Evolutionary conservation across 2,888 invertebrate species (phyloP).

Genomic region (Mythimna vitellina): DNA sequence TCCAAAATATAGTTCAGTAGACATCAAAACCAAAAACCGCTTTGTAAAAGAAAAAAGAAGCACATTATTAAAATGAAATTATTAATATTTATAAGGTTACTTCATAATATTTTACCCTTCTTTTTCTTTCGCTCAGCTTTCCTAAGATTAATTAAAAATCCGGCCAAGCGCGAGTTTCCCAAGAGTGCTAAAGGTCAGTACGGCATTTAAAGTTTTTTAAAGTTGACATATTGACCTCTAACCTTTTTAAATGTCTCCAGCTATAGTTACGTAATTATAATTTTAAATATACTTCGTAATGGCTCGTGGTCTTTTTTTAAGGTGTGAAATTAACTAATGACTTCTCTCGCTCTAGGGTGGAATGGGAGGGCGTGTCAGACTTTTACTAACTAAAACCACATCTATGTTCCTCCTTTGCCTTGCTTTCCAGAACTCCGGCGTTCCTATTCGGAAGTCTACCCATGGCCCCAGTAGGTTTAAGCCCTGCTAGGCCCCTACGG

Average conservation of each 20-base stretch:
- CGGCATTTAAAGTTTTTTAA: conserved; percentile 41
- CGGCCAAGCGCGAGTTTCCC: conserved; percentile 49
- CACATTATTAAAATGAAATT: conserved; percentile 43
- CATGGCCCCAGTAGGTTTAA: too few species aligned
- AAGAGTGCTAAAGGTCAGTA: conserved; percentile 52
- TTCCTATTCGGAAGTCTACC: too few species aligned
- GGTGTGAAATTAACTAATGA: too few species aligned
- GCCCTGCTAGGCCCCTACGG: too few species aligned
- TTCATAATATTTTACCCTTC: conserved; percentile 31
- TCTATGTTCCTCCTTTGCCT: too few species aligned
- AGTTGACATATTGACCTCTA: conserved; percentile 50
- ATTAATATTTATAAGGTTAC: conserved; percentile 36
- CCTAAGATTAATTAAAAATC: conserved; percentile 57
- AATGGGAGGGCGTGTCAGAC: too few species aligned
- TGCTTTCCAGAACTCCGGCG: too few species aligned
- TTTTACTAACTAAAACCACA: too few species aligned
- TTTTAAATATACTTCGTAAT: not conserved
- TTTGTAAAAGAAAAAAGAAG: conserved; percentile 18
- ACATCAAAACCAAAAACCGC: conserved; percentile 4
- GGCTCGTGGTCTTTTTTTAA: not conserved
- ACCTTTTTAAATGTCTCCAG: conserved; percentile 31
- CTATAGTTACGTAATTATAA: conserved; percentile 13
- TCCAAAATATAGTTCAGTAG: not conserved
- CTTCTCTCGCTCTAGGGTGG: too few species aligned
- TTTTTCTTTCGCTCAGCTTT: conserved; percentile 49